Conservation (phyloP, 2,888 invertebrate species). For the Uropetala carovei region DNA sequence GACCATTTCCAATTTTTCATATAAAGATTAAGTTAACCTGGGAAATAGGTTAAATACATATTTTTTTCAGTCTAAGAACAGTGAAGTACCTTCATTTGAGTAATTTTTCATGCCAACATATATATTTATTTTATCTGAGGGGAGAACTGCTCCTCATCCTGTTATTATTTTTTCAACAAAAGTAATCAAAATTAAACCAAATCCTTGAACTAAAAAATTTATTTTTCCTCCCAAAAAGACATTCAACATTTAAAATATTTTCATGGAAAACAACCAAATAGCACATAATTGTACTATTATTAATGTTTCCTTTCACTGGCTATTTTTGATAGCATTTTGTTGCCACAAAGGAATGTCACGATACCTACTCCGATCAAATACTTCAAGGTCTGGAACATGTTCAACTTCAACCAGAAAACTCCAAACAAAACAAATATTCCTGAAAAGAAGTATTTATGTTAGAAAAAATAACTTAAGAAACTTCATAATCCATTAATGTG, state of each 20-base stretch:
- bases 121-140: no score
- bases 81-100: no score
- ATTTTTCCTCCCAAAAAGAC: slow-evolving; percentile 33
- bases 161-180: no score
- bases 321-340: slow-evolving; percentile 90
- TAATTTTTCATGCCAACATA: no score
- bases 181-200: no score
- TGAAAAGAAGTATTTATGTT: slow-evolving; percentile 73
- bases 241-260: slow-evolving; percentile 37
- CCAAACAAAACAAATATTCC: slow-evolving; percentile 92
- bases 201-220: slow-evolving; percentile 44
- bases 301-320: slow-evolving; percentile 76
- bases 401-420: slow-evolving; percentile 93
- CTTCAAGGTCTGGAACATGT: slow-evolving; percentile 97
- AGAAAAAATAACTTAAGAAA: neutral
- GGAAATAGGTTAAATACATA: no score
- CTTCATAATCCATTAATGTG: neutral
- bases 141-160: no score
- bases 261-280: slow-evolving; percentile 58
- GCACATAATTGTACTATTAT: neutral
- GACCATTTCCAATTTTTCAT: no score
- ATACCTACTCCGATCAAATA: slow-evolving; percentile 90
- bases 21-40: no score
- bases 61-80: no score
- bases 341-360: slow-evolving; percentile 95